These are phyloP conservation scores for Gymnocypris eckloni DNA, from an alignment of 2,797 vertebrate genomes.

Conservation along the genomic window DNA sequence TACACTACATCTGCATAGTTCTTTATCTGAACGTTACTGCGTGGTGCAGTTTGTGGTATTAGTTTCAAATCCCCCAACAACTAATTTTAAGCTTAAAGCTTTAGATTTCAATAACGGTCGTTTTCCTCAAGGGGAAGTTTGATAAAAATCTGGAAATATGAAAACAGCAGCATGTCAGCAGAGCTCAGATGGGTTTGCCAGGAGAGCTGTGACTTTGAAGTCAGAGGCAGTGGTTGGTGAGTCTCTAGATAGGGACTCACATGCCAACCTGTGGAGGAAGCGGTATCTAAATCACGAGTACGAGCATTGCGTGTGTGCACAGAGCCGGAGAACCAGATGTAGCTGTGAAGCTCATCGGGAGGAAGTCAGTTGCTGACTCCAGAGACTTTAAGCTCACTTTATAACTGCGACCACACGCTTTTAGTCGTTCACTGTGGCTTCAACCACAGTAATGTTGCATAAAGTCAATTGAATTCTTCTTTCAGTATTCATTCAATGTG, in stretches of 20 bases:
- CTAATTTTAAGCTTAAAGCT: conserved; percentile 34
- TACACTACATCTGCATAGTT: conserved; percentile 1
- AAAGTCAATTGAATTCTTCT: conserved; percentile 42
- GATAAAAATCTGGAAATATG: conserved; percentile 60
- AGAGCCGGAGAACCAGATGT: conserved; percentile 52
- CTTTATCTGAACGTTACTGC: conserved; percentile 11
- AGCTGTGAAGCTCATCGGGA: conserved; percentile 42
- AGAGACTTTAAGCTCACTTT: conserved; percentile 54
- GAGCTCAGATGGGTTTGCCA: conserved; percentile 36
- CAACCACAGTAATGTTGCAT: conserved; percentile 58
- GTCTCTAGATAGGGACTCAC: conserved; percentile 52
- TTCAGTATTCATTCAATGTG: neutral
- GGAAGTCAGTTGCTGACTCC: conserved; percentile 65
- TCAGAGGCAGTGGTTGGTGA: conserved; percentile 51
- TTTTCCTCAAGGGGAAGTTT: conserved; percentile 60
- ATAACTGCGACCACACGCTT: conserved; percentile 54
- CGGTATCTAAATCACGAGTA: conserved; percentile 54
- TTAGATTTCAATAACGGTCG: conserved; percentile 60
- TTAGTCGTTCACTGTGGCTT: conserved; percentile 56
- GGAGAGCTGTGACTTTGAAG: conserved; percentile 42
- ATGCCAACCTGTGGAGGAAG: conserved; percentile 57
- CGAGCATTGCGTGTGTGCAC: conserved; percentile 44
- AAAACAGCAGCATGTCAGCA: conserved; percentile 57
- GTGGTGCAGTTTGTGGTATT: no score
- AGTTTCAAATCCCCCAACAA: neutral